These are phyloP conservation scores for Callionymus lyra DNA, from an alignment of 2,113 vertebrate species.

Conservation along the genomic window DNA sequence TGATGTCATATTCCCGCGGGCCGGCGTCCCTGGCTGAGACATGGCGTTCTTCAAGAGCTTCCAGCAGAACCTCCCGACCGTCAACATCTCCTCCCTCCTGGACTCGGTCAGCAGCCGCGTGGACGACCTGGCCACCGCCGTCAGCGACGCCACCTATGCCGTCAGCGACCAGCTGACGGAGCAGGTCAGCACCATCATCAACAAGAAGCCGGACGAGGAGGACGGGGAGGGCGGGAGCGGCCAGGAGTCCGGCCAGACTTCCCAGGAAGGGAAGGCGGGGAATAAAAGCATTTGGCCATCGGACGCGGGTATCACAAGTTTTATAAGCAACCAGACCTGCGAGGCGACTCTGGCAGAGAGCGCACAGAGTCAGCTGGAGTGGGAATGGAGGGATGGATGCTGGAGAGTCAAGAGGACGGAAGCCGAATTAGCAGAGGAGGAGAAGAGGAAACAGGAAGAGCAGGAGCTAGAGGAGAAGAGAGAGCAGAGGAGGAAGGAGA, in stretches of 20 bases:
- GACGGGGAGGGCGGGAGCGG: slow-evolving; percentile 24
- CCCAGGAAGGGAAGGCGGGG: slow-evolving; percentile 25
- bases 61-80: slow-evolving; percentile 80
- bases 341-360: slow-evolving; percentile 13
- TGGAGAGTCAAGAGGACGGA: slow-evolving; percentile 57
- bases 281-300: slow-evolving; percentile 34
- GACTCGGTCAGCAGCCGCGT: slow-evolving; percentile 80
- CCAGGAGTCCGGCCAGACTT: slow-evolving; percentile 17
- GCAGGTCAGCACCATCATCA: slow-evolving; percentile 81
- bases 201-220: slow-evolving; percentile 68
- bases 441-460: slow-evolving; percentile 43
- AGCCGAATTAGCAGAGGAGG: slow-evolving; percentile 49
- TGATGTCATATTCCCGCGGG: slow-evolving; percentile 38
- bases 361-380: slow-evolving; percentile 35
- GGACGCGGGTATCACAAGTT: slow-evolving; percentile 4
- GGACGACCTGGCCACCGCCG: slow-evolving; percentile 75
- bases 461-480: slow-evolving; percentile 35
- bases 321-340: slow-evolving; percentile 21
- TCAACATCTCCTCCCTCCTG: slow-evolving; percentile 79
- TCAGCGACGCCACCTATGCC: slow-evolving; percentile 77
- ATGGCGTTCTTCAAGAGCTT: slow-evolving; percentile 94
- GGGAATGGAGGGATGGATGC: slow-evolving; percentile 59
- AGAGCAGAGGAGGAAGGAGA: slow-evolving; percentile 47
- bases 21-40: slow-evolving; percentile 14
- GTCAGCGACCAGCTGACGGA: slow-evolving; percentile 85